Evolutionary conservation across 2,888 invertebrate species (phyloP), one percentile per base, ranked within the genome.

Genomic region (Neocrepidodera transversa): DNA sequence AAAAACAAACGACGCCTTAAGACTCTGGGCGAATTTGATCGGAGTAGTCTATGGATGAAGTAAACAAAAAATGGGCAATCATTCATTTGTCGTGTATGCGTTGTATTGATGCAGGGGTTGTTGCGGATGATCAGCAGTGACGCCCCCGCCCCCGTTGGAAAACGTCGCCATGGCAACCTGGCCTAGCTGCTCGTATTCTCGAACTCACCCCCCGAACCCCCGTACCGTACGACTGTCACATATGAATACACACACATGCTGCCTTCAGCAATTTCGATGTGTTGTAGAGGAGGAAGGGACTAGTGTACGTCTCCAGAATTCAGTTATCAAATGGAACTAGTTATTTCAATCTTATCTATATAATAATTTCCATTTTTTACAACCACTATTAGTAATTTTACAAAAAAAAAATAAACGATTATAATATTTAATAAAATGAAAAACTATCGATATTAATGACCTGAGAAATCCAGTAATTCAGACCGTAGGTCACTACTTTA

Each of bases 121-220:
- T 75, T 77, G 76, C 76, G 77, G 78, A 77, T 77, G 77, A 78
- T 77, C 78, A 76, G 76, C 74, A 74, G 74, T 71, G 73, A 75
- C 76, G 74, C 77, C 78, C 74, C 75, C 76, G 71, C 77, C 78
- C 74, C 75, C 76, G 72, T 68, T 64, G 67, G 71, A 73, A 74
- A 74, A 72, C 69, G 78, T 78, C 69, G 71, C 73, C 70, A 76
- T 74, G 73, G 68, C 51, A 64, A 69, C 70, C 66, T 62, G 57
- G 65, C 67, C 65, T 62, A 61, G 65, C 63, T 64, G 64, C 63
- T 45, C 62, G 63, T 63, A 51, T 60, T 58, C 61, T 60, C 52
- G 45, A 35, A 60, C 14, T 55, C 58, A 50, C 63, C 63, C 57
- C 47, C 54, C 36, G 35, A 50, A 45, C 62, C 58, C 53, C 54